Base-by-base conservation (phyloP, 2,888 invertebrate genomes). In the Dermolepida albohirtum region DNA sequence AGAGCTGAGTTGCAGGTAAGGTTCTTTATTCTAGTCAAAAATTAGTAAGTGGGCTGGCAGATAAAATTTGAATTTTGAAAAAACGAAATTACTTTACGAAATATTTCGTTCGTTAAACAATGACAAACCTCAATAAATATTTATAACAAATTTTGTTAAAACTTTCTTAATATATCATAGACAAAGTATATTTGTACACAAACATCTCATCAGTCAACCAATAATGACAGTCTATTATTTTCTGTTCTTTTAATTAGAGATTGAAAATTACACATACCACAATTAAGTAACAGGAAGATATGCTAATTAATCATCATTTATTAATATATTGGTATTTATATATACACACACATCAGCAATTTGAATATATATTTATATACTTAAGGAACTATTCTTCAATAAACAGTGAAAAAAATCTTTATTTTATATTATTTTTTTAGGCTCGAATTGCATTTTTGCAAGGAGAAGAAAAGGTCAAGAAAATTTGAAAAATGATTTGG, bases 381-480 rank as follows among this genome's bases (percentile, higher is more conserved):
- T 34, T 34, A 34, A 22, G 22, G 2, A 22, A n/a, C n/a, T n/a
- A n/a, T n/a, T n/a, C n/a, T n/a, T n/a, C n/a, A n/a, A n/a, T n/a
- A n/a, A n/a, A n/a, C n/a, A n/a, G n/a, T n/a, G n/a, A n/a, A n/a
- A n/a, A n/a, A n/a, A n/a, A n/a, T n/a, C n/a, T n/a, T 1, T n/a
- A 43, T 8, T 22, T 5, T 0, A 10, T 72, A 71, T 74, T 69
- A 22, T 2, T 75, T 73, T 85, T 86, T 2, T 84, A 98, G 98
- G 98, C 99, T 70, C 90, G 97, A 83, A 98, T 99, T 84, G 97
- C 98, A 76, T 98, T 99, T 87, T 89, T 99, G 73, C 95, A 99
- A 87, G 99, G 99, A 54, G 99, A 99, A 89, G 98, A 77, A 98
- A 98, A 86, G 98, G 98, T 39, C 97, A 99, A 85, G 99, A 99